Evolutionary conservation across 2,888 invertebrate genomes (phyloP), one percentile per base, ranked within the genome.

Genomic region (Willowsia nigromaculata): DNA sequence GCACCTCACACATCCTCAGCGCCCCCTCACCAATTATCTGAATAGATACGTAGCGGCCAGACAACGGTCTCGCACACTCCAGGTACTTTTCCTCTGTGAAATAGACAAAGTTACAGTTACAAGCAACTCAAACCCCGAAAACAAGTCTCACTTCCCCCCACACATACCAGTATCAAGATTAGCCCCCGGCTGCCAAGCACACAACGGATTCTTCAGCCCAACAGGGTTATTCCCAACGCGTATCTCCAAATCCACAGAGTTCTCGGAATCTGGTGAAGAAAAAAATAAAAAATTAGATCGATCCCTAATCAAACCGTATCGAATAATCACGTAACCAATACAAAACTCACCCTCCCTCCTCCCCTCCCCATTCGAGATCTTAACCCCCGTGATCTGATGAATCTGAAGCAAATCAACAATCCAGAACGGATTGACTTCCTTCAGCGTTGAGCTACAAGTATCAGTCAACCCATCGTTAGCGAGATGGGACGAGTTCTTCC

Each of bases 381-480:
- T 94, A 56, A 98, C 97, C 53, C 97, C 97, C 93, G 97, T 96
- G 82, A 98, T 96, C 0, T 97, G 96, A 94, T 98, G 98, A 37
- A 97, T 96, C 87, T 96, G 95, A 53, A 98, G 95, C 68, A 98
- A 94, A 94, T 98, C 97, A 9, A 98, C 98, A 93, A 96, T 96
- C 98, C 98, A 98, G 97, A 98, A 98, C 0, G 98, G 98, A 27
- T 97, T 97, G 0, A 97, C 96, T 93, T 98, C 98, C 90, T 96
- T 96, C 50, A 81, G 33, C 40, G 98, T 98, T 94, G 98, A 98
- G 0, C 97, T 97, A 94, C 98, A 98, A 50, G 97, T 96, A 90
- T 96, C 96, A 92, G 95, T 95, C 93, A 97, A 97, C 1, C 98
- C 98, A 93, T 98, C 98, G 93, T 98, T 98, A 15, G 97, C 98